Conservation (phyloP, 92 coral and sea anemone species). For the Paramuricea clavata region DNA sequence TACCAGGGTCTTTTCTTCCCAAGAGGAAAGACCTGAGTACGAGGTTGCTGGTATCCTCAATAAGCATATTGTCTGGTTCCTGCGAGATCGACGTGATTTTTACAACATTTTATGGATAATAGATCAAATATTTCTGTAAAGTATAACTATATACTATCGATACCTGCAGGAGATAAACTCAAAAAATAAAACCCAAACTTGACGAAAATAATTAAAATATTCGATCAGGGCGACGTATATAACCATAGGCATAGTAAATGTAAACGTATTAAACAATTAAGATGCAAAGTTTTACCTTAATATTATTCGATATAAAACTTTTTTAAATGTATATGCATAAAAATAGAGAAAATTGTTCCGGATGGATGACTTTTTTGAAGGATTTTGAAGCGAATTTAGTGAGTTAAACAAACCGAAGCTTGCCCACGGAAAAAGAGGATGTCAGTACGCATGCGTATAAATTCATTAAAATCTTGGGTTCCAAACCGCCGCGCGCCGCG, state of each 20-base stretch:
- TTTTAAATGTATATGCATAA: neutral
- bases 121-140: neutral
- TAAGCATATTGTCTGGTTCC: conserved; percentile 4
- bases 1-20: too few species aligned
- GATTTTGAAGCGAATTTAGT: neutral
- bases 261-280: neutral
- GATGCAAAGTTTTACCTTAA: neutral
- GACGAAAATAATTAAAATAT: neutral
- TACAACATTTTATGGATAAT: neutral
- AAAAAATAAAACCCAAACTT: too few species aligned
- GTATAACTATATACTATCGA: neutral
- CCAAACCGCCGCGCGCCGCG: too few species aligned
- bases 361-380: neutral
- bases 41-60: conserved; percentile 29
- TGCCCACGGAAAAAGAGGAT: conserved; percentile 23
- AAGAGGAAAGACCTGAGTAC: too few species aligned
- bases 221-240: neutral
- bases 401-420: conserved; percentile 17
- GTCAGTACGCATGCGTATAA: neutral
- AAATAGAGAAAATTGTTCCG: neutral
- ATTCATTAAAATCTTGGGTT: too few species aligned
- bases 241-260: neutral
- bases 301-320: neutral
- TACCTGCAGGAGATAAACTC: conserved; percentile 1
- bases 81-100: neutral